These are phyloP conservation scores for Taurulus bubalis DNA, from an alignment of 2,113 vertebrate genomes.

Conservation along the genomic window DNA sequence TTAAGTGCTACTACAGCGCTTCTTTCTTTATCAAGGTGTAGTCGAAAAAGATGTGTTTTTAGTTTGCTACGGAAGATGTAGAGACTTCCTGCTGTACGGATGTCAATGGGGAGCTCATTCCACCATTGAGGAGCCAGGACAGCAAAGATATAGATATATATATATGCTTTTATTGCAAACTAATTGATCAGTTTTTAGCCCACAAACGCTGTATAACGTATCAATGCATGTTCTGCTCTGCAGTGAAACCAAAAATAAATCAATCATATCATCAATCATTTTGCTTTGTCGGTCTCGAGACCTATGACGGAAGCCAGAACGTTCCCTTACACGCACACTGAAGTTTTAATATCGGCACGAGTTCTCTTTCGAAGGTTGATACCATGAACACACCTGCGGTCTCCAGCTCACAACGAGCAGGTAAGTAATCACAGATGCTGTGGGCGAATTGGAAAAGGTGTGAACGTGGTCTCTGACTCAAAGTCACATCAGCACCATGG, in stretches of 20 bases:
- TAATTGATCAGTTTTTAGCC: no score
- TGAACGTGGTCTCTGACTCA: constrained; percentile 1
- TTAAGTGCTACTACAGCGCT: no score
- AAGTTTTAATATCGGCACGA: no score
- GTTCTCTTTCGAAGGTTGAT: background rate
- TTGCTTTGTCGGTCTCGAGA: background rate
- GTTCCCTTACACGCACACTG: background rate
- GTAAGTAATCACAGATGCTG: background rate
- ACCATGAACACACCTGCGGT: background rate
- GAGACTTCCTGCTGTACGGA: no score
- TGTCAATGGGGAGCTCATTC: no score
- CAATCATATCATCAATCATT: background rate
- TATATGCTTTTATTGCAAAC: no score
- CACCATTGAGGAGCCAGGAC: no score
- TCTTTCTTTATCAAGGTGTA: no score
- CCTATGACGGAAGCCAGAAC: background rate
- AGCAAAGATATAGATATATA: no score
- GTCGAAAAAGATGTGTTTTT: no score
- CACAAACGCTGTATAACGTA: no score
- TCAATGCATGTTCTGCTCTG: background rate
- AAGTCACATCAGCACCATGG: constrained; percentile 37
- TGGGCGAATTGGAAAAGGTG: background rate
- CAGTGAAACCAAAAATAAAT: background rate
- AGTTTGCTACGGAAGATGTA: no score
- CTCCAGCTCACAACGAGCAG: constrained; percentile 2